Percentiles rank a stretch among this genome's conserved stretches.
phyloP scores from a whole-genome alignment of 2,888 invertebrate genomes.

The Carabus problematicus region DNA sequence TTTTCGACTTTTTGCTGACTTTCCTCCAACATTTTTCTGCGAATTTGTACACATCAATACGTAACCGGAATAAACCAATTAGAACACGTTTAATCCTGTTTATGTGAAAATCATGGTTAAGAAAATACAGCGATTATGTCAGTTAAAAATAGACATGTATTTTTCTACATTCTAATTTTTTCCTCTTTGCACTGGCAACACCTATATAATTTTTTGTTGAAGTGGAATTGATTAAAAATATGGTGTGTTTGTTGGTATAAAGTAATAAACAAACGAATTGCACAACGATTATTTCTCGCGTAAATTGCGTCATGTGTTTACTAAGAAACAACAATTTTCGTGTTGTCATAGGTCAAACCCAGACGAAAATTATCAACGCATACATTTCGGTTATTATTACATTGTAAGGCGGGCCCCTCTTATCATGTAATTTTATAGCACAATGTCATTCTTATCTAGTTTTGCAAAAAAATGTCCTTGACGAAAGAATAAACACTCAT shows the following conservation, averaged over 20 bases:
- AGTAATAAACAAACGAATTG: conserved; percentile 6
- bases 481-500: no score
- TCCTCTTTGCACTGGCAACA: not conserved
- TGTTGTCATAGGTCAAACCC: conserved; percentile 31
- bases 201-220: not conserved
- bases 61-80: conserved; percentile 13
- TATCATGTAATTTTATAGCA: conserved; percentile 27
- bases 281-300: conserved; percentile 8
- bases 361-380: conserved; percentile 10
- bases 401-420: not conserved
- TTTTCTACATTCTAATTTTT: not conserved
- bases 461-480: conserved; percentile 20
- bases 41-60: not conserved
- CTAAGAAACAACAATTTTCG: conserved; percentile 18
- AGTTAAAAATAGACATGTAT: not conserved
- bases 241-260: conserved; percentile 11
- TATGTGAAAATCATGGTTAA: conserved; percentile 9
- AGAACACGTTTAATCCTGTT: conserved; percentile 17
- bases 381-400: not conserved
- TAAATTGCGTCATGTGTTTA: conserved; percentile 15
- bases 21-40: conserved; percentile 12
- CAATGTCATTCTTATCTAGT: conserved; percentile 35
- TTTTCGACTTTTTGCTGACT: not conserved
- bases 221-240: conserved; percentile 7
- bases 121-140: conserved; percentile 7